phyloP scores from a whole-genome alignment of 2,888 invertebrate species.

The Drosophila melanosoma region DNA sequence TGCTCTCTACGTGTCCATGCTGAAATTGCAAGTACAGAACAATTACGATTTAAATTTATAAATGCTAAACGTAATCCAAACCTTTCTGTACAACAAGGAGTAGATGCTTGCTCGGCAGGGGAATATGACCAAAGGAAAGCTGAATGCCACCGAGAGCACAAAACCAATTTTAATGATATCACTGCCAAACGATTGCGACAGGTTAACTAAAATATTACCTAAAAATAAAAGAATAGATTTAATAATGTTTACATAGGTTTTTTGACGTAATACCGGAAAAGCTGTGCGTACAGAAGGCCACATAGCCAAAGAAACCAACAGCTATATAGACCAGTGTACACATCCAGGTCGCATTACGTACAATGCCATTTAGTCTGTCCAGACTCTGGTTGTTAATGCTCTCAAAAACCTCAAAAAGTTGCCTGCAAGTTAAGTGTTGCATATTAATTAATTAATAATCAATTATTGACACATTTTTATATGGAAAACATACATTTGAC shows the following conservation, averaged over 20 bases:
- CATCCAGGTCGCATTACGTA: slow-evolving; percentile 95
- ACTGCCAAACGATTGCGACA: slow-evolving; percentile 92
- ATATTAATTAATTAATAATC: neutral
- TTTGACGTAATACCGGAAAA: slow-evolving; percentile 87
- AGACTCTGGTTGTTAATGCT: slow-evolving; percentile 94
- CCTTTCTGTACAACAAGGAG: slow-evolving; percentile 94
- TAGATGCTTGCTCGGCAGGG: slow-evolving; percentile 97
- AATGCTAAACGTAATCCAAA: slow-evolving; percentile 83
- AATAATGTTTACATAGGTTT: neutral
- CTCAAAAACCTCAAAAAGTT: slow-evolving; percentile 97
- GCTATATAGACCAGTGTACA: slow-evolving; percentile 96
- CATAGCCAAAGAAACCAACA: slow-evolving; percentile 96
- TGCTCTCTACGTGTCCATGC: slow-evolving; percentile 90
- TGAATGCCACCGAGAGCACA: slow-evolving; percentile 96
- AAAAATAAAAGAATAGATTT: neutral
- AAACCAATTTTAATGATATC: slow-evolving; percentile 97
- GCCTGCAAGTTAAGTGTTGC: slow-evolving; percentile 86
- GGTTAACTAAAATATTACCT: slow-evolving; percentile 96
- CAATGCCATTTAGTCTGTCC: slow-evolving; percentile 94
- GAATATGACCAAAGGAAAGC: slow-evolving; percentile 98
- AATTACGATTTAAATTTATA: neutral
- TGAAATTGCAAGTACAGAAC: neutral
- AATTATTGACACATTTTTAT: no score
- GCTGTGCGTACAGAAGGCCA: slow-evolving; percentile 91
- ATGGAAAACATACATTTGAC: slow-evolving; percentile 92